Base-by-base conservation (phyloP, 2,888 invertebrate species). In the Diaphora mendica region DNA sequence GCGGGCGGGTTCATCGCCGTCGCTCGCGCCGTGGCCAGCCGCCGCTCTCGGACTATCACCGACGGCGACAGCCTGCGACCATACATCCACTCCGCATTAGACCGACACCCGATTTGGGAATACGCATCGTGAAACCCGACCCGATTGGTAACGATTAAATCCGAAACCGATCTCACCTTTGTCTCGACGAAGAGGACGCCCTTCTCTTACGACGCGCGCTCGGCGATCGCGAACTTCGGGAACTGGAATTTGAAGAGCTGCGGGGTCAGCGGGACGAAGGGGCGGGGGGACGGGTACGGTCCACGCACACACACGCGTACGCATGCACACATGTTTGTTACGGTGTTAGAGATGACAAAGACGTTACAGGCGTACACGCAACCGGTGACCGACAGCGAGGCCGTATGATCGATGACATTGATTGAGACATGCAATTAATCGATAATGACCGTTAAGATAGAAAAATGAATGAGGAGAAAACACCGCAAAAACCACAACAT, bases 1-100 rank as follows among this genome's bases (percentile, higher is more conserved):
- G 97, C 97, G 26, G 97, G 97, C 77, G 97, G 97, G 93, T 97
- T 97, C 97, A 97, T 97, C 77, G 97, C 94, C 75, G 97, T 97
- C 9, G 97, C 97, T 68, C 97, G 96, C 84, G 97, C 97, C 44
- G 96, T 96, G 64, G 97, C 97, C 83, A 96, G 94, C 76, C 97
- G 96, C 76, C 96, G 94, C 91, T 97, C 97, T 73, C 96, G 96
- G 1, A 97, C 96, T 80, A 97, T 97, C 88, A 96, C 96, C 79
- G 96, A 96, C 78, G 97, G 97, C 7, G 97, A 97, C 83, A 97
- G 82, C 85, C 95, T 95, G 86, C 68, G 26, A 62, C 76, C 64
- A 20, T 20, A 44, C 44, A 26, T 26, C 7, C n/a, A 42, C 7
- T 59, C 26, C 2, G 13, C 9, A 15, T 15, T 15, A 66, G 1